A percentile compares a stretch with the other conserved stretches of the same genome.
These are phyloP conservation scores for Orbicella faveolata DNA, from an alignment of 64 coral and sea anemone species.

Conservation along the genomic window DNA sequence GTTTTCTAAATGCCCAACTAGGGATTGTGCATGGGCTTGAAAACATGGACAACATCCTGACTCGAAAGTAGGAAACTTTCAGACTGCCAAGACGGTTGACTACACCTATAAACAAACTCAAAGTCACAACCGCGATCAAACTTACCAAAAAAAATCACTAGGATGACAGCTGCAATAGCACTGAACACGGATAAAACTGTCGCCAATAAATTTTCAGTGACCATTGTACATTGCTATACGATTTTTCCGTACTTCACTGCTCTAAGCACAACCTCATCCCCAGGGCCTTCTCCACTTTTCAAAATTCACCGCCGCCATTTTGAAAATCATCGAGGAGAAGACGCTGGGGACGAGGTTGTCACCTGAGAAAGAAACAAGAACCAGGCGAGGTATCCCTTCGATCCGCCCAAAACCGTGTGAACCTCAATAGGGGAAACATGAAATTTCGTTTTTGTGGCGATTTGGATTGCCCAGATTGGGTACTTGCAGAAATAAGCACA, in stretches of 20 bases:
- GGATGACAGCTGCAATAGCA: slow-evolving; percentile 59
- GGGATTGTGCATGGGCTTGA: no score
- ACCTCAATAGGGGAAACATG: slow-evolving; percentile 31
- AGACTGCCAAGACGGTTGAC: no score
- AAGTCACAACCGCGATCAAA: background rate
- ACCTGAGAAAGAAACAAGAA: slow-evolving; percentile 4
- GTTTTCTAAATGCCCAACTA: no score
- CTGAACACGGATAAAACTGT: slow-evolving; percentile 46
- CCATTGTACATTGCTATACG: background rate
- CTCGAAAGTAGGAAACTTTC: no score
- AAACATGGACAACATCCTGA: no score
- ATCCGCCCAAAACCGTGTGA: background rate
- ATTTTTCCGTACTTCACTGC: no score
- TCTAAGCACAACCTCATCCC: no score
- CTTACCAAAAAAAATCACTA: slow-evolving; percentile 81
- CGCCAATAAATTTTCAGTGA: slow-evolving; percentile 20
- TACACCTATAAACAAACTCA: no score
- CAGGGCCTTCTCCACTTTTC: no score
- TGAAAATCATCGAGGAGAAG: no score
- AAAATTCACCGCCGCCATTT: no score
- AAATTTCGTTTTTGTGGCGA: slow-evolving; percentile 99
- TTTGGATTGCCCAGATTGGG: slow-evolving; percentile 99
- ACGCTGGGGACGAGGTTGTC: background rate
- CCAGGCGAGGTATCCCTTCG: background rate
- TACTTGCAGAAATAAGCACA: slow-evolving; percentile 96